Evolutionary conservation across 2,797 vertebrate species (phyloP), one percentile per base, ranked within the genome.

Genomic region (Perodicticus potto): DNA sequence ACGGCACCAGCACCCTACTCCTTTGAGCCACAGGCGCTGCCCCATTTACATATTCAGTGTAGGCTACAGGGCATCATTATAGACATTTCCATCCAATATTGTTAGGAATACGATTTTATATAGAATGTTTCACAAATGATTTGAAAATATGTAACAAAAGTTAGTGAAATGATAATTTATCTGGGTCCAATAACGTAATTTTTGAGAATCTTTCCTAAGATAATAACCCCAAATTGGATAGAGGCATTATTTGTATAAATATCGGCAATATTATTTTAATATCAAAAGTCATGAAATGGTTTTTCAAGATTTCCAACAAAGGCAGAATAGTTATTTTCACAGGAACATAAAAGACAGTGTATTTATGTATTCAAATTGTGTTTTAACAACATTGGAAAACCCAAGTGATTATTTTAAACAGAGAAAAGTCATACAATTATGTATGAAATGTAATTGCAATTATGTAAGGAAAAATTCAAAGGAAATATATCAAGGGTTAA

Each of bases 131-230:
- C 14, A 93, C 55, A 96, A 70, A 20, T 65, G 65, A 84, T 76
- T 86, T 55, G 19, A 93, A 94, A 92, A 74, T 76, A 80, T n/a
- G 1, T 86, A 76, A 61, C 37, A 89, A 93, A 80, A 77, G 20
- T 67, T 77, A 77, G n/a, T 65, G 27, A 89, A 63, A 49, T 84
- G 3, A 49, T 67, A 69, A 53, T 77, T 95, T 14, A 89, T 6
- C 14, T 81, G 61, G 34, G 57, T 77, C 40, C n/a, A 87, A 80
- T 86, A 89, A 65, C 25, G 4, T 29, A 67, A 34, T 61, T 78
- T 95, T 83, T 84, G 10, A 92, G n/a, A 91, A 32, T 63, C 13
- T 92, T 69, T 94, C 20, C 76, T 73, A 59, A 94, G 40, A 40
- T 63, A 61, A 74, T 34, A 73, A 69, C 17, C 34, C 14, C 12